These are phyloP conservation scores for Malthinus flaveolus DNA, from an alignment of 2,888 invertebrate species.

Conservation along the genomic window DNA sequence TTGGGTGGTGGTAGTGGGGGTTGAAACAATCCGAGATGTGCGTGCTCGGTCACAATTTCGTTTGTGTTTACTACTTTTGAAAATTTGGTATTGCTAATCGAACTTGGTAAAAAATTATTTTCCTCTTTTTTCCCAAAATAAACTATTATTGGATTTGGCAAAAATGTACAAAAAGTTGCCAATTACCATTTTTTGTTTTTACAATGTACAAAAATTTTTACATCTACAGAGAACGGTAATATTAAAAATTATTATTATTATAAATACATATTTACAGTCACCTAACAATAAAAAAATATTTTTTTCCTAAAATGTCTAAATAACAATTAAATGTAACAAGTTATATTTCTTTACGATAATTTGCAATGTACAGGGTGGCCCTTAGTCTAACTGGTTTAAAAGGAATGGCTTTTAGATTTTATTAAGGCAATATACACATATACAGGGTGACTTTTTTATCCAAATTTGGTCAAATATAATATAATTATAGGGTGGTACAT, in stretches of 20 bases:
- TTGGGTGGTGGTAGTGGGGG: too few relatives aligned
- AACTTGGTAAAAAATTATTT: background rate
- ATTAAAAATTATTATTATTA: constrained; percentile 12
- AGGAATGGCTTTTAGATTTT: too few relatives aligned
- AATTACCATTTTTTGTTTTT: constrained; percentile 18
- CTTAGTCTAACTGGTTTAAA: too few relatives aligned
- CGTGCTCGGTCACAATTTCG: too few relatives aligned
- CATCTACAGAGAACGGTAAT: constrained; percentile 19
- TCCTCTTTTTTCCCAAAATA: background rate
- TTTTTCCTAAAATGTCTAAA: constrained; percentile 21
- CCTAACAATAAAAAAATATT: constrained; percentile 24
- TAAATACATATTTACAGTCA: constrained; percentile 27
- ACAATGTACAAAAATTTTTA: constrained; percentile 24
- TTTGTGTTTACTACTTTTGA: too few relatives aligned
- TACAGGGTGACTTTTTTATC: too few relatives aligned
- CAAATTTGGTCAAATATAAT: too few relatives aligned
- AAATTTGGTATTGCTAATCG: constrained; percentile 1
- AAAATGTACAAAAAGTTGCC: constrained; percentile 16
- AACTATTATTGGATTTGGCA: background rate
- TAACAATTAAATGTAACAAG: constrained; percentile 24
- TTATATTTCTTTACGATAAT: constrained; percentile 11
- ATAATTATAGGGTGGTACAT: too few relatives aligned
- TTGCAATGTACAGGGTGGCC: background rate
- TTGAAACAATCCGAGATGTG: too few relatives aligned
- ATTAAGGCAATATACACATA: too few relatives aligned